These are phyloP conservation scores for Trichonephila clavata DNA, from an alignment of 1,140 invertebrate genomes.

Conservation along the genomic window DNA sequence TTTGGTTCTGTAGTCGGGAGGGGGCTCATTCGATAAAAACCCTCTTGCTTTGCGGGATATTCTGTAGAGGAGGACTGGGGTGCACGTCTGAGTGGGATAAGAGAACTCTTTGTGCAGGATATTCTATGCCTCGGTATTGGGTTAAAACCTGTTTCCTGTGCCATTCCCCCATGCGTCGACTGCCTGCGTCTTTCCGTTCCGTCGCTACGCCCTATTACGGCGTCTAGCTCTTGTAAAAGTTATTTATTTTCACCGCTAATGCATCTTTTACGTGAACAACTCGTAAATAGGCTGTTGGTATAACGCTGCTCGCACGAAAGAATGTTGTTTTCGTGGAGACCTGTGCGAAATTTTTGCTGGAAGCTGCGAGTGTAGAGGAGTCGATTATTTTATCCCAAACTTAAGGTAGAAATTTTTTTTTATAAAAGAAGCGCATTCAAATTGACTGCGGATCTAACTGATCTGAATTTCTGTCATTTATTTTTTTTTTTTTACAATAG, in stretches of 20 bases:
- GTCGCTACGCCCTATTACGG: conserved; percentile 41
- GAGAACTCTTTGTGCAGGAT: conserved; percentile 16
- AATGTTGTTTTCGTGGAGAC: conserved; percentile 29
- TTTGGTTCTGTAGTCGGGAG: background rate
- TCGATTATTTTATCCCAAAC: background rate
- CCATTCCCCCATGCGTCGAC: background rate
- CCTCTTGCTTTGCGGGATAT: conserved; percentile 6
- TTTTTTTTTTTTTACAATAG: no score
- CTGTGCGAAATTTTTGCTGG: background rate
- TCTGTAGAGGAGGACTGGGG: background rate
- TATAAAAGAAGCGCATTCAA: no score
- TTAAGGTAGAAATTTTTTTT: no score
- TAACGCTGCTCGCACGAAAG: conserved; percentile 16
- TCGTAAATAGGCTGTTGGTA: conserved; percentile 34
- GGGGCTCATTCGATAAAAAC: background rate
- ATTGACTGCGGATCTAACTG: no score
- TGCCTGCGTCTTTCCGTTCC: conserved; percentile 10
- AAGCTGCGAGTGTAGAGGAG: background rate
- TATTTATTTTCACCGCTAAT: conserved; percentile 56
- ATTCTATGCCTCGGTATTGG: conserved; percentile 37
- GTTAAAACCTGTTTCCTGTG: conserved; percentile 51
- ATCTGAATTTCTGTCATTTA: no score
- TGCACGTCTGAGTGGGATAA: conserved; percentile 16
- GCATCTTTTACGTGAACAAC: conserved; percentile 33
- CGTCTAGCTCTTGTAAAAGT: conserved; percentile 41